Evolutionary conservation across 2,113 vertebrate species (phyloP).

Genomic region (Gracilinanus agilis): DNA sequence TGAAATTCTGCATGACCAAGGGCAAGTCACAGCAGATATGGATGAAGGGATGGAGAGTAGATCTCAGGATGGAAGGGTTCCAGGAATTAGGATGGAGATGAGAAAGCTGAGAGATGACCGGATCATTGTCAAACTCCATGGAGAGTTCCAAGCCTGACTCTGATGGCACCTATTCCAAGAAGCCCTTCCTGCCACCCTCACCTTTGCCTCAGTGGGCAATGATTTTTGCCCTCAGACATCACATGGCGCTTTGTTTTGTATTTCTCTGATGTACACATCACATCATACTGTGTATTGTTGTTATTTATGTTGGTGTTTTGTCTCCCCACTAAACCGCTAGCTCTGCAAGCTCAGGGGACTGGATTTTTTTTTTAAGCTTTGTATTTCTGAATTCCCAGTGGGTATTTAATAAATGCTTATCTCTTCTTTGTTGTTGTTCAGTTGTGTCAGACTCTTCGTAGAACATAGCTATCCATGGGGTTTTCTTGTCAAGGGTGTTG

Average conservation of each 20-base stretch:
- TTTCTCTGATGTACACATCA: not conserved
- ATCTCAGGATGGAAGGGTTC: not conserved
- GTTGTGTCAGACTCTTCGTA: too few relatives aligned
- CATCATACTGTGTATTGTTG: not conserved
- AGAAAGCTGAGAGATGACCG: not conserved
- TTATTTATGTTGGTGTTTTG: not conserved
- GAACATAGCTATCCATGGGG: too few relatives aligned
- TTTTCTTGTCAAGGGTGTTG: too few relatives aligned
- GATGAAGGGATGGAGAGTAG: not conserved
- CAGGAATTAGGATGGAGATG: not conserved
- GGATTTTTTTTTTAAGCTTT: not conserved
- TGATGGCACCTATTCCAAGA: not conserved
- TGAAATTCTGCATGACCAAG: not conserved
- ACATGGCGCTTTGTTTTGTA: not conserved
- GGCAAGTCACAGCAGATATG: not conserved
- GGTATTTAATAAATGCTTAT: not conserved
- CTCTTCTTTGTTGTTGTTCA: too few relatives aligned
- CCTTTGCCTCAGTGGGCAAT: not conserved
- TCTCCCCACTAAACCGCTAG: not conserved
- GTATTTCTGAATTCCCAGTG: not conserved
- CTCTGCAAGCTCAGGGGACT: not conserved
- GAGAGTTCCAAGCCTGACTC: not conserved
- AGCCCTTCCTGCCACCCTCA: not conserved
- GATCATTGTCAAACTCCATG: not conserved
- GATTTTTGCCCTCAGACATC: not conserved